Base-by-base conservation (phyloP, 2,888 invertebrate genomes). In the Aricia artaxerxes region DNA sequence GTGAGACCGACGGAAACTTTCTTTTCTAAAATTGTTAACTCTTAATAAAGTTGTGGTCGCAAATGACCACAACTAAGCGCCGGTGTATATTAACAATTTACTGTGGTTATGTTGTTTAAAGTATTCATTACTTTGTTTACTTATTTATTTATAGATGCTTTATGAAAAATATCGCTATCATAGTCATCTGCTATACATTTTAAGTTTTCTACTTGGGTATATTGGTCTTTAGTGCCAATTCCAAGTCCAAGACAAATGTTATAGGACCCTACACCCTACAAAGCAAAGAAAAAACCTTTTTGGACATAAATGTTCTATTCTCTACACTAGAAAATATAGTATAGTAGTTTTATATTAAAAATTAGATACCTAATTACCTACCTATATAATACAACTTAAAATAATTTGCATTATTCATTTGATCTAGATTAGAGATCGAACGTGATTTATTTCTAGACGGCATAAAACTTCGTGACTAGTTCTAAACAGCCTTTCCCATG, bases 1-100 rank as follows among this genome's bases (percentile, higher is more conserved):
- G 84, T 84, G 86, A 86, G 84, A 86, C 80, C 78, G 64, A 24
- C 35, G 60, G 13, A 84, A 82, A 87, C 86, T 87, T 87, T 87
- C 75, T 73, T 79, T 31, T 31, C 3, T 31, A 61, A 78, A 35
- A 75, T 38, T 78, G 61, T 75, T 79, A 31, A 49, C 9, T 40
- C 11, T 5, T 64, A 61, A 40, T 79, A 11, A n/a, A 60, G 11
- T 78, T 79, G 82, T 79, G 81, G 79, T 79, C 44, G 24, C 6
- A 4, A 7, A 3, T 5, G 61, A 79, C 75, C 73, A 79, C 75
- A 61, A 31, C 61, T 61, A 75, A 44, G 69, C 38, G 35, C 35
- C 69, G 69, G 35, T 16, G 35, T 16, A 11, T 1, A 69, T 69
- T 69, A 35, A 35, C 11, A 1, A 11, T 31, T 31, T 1, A 31